Percentiles rank a stretch among this genome's conserved stretches.
phyloP scores from a whole-genome alignment of 2,888 invertebrate genomes.

The Macaria liturata region DNA sequence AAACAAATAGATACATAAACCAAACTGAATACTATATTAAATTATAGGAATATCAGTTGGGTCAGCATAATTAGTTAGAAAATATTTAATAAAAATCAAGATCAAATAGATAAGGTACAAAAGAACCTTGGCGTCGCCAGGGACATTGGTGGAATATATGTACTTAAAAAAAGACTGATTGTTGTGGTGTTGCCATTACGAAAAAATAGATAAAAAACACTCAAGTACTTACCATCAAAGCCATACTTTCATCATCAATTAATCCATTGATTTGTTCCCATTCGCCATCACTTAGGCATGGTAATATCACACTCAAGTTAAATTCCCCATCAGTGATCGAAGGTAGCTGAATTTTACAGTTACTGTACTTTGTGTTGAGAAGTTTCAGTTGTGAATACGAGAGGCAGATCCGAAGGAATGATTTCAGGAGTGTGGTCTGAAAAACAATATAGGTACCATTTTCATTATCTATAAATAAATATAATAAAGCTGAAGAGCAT shows the following conservation, averaged over 20 bases:
- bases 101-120: no score
- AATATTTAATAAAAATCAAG: no score
- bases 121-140: no score
- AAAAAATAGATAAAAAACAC: background rate
- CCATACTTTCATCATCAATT: constrained; percentile 45
- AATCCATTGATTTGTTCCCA: constrained; percentile 56
- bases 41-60: no score
- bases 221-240: constrained; percentile 59
- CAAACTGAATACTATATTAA: no score
- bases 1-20: no score
- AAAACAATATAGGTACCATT: background rate
- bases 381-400: constrained; percentile 65
- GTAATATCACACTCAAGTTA: constrained; percentile 59
- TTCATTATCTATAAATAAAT: background rate
- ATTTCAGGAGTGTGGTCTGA: constrained; percentile 56
- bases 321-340: constrained; percentile 41
- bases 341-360: constrained; percentile 49
- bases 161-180: no score
- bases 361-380: constrained; percentile 68
- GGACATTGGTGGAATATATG: no score
- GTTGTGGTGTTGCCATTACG: background rate
- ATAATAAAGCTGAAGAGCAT: no score
- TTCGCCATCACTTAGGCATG: constrained; percentile 57
- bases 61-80: no score
- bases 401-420: constrained; percentile 53